phyloP scores from a whole-genome alignment of 2,797 vertebrate species.

The Antennarius maculatus region DNA sequence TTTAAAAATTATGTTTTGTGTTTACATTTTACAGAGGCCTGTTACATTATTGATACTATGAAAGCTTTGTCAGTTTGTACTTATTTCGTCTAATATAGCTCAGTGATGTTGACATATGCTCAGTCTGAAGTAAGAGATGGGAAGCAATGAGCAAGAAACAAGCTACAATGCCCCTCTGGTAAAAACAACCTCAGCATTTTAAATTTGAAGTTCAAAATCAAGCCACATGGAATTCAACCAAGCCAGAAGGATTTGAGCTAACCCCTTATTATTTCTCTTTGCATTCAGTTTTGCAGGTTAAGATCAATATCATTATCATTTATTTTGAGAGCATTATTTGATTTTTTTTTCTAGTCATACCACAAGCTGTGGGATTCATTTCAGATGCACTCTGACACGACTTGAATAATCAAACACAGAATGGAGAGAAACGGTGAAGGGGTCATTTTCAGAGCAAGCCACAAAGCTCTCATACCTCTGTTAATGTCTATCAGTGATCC shows the following conservation, averaged over 20 bases:
- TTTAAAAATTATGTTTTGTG: too few species aligned
- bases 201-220: background rate
- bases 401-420: constrained; percentile 21
- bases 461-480: constrained; percentile 16
- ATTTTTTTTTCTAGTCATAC: background rate
- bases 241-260: background rate
- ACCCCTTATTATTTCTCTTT: background rate
- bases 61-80: background rate
- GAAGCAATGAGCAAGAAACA: constrained; percentile 26
- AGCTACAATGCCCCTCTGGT: constrained; percentile 15
- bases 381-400: constrained; percentile 9
- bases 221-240: background rate
- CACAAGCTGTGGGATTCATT: background rate
- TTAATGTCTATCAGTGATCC: constrained; percentile 43
- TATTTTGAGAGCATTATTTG: background rate
- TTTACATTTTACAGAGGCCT: too few species aligned
- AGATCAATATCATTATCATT: constrained; percentile 5
- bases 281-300: background rate
- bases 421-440: constrained; percentile 3
- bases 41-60: background rate
- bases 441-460: constrained; percentile 12
- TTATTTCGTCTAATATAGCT: background rate
- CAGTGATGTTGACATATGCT: constrained; percentile 7
- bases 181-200: constrained; percentile 29
- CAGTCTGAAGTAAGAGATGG: constrained; percentile 21